Percentiles rank a stretch among this genome's conserved stretches.
Evolutionary conservation across 2,113 vertebrate species (phyloP).

Genomic region (Rhizomys pruinosus): DNA sequence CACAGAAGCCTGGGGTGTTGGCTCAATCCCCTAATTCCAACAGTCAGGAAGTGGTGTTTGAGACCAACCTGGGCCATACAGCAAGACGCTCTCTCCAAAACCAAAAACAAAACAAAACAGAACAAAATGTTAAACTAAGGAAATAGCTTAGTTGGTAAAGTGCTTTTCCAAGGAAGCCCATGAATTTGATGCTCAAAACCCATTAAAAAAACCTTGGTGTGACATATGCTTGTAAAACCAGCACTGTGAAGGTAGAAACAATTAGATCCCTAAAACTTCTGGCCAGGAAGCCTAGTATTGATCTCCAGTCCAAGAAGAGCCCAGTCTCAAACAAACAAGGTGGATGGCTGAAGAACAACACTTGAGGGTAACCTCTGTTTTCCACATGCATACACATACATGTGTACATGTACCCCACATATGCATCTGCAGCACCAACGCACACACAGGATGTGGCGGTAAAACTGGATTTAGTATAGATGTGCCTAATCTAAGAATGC

Average conservation of each 20-base stretch:
- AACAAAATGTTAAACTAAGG: background rate
- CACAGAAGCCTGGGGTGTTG: too few relatives aligned
- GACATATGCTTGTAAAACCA: background rate
- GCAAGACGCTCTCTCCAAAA: background rate
- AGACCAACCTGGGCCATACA: background rate
- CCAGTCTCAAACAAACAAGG: background rate
- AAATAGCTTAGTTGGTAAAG: background rate
- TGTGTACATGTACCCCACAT: too few relatives aligned
- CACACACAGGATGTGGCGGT: background rate
- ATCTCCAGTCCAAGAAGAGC: background rate
- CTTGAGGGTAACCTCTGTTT: background rate
- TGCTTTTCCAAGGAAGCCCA: background rate
- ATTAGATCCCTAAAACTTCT: too few relatives aligned
- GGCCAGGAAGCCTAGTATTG: background rate
- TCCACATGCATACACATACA: background rate
- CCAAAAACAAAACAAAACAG: background rate
- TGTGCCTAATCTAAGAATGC: accelerated
- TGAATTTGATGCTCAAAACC: too few relatives aligned
- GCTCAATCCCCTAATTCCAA: background rate
- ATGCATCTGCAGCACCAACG: too few relatives aligned
- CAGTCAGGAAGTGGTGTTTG: background rate
- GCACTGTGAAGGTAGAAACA: too few relatives aligned
- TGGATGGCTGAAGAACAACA: background rate
- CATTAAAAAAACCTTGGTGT: too few relatives aligned
- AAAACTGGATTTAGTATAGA: background rate